Evolutionary conservation across 2,797 vertebrate genomes (phyloP).

Genomic region (Rhinoraja longicauda): DNA sequence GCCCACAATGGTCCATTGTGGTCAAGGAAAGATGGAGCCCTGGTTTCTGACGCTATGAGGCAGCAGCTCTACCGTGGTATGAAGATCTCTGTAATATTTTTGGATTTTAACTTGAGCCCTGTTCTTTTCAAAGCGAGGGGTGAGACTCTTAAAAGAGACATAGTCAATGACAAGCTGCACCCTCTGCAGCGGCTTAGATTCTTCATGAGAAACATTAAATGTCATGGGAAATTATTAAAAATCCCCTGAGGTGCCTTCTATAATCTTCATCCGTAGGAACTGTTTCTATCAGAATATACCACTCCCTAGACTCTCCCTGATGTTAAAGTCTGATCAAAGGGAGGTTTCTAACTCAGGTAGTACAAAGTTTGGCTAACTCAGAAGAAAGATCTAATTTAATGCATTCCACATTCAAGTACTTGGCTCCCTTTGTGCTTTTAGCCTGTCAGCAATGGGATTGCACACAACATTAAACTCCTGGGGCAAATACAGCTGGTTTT

Average conservation of each 20-base stretch:
- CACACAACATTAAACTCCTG: constrained; percentile 2
- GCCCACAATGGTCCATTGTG: too few relatives aligned
- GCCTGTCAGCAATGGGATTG: neutral
- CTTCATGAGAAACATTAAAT: neutral
- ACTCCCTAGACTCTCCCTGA: neutral
- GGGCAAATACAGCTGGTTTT: neutral
- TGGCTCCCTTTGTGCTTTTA: neutral
- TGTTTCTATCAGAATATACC: neutral
- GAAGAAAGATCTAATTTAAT: neutral
- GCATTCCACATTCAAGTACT: neutral
- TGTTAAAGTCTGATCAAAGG: neutral
- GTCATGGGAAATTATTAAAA: neutral
- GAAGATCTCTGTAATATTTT: too few relatives aligned
- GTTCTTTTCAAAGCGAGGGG: neutral
- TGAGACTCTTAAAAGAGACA: neutral
- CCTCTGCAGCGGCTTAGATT: neutral
- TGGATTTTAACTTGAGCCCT: neutral
- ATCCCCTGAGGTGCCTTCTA: neutral
- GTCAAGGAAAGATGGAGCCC: too few relatives aligned
- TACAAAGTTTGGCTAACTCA: neutral
- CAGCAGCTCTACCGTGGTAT: too few relatives aligned
- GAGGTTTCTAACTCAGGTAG: neutral
- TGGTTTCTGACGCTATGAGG: too few relatives aligned
- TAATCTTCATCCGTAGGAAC: neutral
- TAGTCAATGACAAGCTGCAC: neutral